A percentile compares a stretch with the other conserved stretches of the same genome.
These are phyloP conservation scores for Leuciscus idus DNA, from an alignment of 2,113 vertebrate genomes.

Conservation along the genomic window DNA sequence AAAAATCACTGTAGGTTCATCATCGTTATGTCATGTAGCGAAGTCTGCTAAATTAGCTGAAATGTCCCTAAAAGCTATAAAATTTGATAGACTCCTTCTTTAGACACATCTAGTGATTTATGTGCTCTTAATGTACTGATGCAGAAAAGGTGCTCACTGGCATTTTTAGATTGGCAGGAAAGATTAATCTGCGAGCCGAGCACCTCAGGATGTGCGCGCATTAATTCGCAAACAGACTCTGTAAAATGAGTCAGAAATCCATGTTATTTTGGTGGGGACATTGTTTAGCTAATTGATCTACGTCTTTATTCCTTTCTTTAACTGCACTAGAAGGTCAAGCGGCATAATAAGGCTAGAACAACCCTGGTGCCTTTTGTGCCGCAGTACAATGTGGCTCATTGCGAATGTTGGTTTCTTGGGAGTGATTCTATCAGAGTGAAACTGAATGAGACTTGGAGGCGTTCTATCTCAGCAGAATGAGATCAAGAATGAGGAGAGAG, in stretches of 20 bases:
- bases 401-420: slow-evolving; percentile 1
- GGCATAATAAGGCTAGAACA: background rate
- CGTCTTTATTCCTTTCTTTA: background rate
- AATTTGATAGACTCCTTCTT: slow-evolving; percentile 33
- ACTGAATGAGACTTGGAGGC: background rate
- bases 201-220: background rate
- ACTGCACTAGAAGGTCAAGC: slow-evolving; percentile 1
- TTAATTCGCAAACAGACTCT: background rate
- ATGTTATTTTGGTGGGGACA: background rate
- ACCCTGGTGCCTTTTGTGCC: background rate
- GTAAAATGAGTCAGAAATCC: background rate
- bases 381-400: background rate
- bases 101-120: slow-evolving; percentile 20
- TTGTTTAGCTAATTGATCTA: slow-evolving; percentile 12
- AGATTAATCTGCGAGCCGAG: slow-evolving; percentile 19
- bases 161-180: slow-evolving; percentile 32
- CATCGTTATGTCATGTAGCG: background rate
- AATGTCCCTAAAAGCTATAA: slow-evolving; percentile 22
- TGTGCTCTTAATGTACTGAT: slow-evolving; percentile 26
- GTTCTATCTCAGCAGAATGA: slow-evolving; percentile 27
- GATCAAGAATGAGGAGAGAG: slow-evolving; percentile 21
- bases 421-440: slow-evolving; percentile 20
- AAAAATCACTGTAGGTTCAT: background rate
- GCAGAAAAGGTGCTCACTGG: slow-evolving; percentile 21
- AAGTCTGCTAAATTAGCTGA: slow-evolving; percentile 10